Conservation (phyloP, 2,888 invertebrate species). For the Petrolisthes cinctipes region DNA sequence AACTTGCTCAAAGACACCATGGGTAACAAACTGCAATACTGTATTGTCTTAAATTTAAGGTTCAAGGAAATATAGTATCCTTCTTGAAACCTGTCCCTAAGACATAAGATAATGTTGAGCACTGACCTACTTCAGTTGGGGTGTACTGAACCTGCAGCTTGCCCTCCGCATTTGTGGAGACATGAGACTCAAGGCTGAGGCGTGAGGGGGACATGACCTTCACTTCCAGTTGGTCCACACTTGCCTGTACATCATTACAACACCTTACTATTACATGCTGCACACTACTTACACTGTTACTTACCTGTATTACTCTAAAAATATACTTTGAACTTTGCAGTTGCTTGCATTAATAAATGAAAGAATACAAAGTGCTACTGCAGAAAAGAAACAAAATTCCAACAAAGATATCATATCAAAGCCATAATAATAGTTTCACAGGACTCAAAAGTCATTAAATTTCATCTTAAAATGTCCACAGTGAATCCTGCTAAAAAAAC, state of each 20-base stretch:
- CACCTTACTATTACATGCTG: not conserved
- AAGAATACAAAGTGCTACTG: too few species aligned
- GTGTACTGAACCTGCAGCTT: constrained; percentile 77
- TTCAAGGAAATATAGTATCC: not conserved
- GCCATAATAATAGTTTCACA: too few species aligned
- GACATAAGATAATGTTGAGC: not conserved
- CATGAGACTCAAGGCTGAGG: constrained; percentile 77
- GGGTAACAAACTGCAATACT: constrained; percentile 23
- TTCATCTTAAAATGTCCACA: not conserved
- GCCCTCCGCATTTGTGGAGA: constrained; percentile 69
- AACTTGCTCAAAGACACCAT: constrained; percentile 6
- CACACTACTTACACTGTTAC: too few species aligned
- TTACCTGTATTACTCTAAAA: too few species aligned
- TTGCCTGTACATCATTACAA: constrained; percentile 67
- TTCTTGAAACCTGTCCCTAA: not conserved
- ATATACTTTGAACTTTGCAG: too few species aligned
- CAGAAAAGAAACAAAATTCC: too few species aligned
- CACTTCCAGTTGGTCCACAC: constrained; percentile 76
- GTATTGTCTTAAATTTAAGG: not conserved
- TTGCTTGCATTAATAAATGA: too few species aligned
- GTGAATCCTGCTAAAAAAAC: not conserved
- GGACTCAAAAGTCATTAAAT: too few species aligned
- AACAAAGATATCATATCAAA: too few species aligned
- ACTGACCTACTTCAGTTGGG: constrained; percentile 85
- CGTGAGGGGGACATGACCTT: constrained; percentile 84